These are phyloP conservation scores for Brachyopa scutellaris DNA, from an alignment of 2,888 invertebrate species.

Conservation along the genomic window DNA sequence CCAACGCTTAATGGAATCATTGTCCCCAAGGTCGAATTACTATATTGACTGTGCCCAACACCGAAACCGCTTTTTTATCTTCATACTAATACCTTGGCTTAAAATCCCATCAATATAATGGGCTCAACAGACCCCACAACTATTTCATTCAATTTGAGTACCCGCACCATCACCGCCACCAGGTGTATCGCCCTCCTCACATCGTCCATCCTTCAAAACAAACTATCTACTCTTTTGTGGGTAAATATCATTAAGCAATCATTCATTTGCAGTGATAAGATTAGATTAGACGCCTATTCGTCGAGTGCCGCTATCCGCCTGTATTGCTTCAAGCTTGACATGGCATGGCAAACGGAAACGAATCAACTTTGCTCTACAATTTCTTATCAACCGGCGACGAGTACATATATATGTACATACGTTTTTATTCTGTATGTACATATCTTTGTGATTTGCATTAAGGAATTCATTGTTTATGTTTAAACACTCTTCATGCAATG, in stretches of 20 bases:
- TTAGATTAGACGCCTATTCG: conserved; percentile 56
- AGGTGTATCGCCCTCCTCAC: conserved; percentile 20
- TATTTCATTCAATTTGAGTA: conserved; percentile 38
- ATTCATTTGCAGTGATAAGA: conserved; percentile 61
- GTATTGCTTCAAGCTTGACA: conserved; percentile 24
- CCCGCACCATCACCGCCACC: conserved; percentile 6
- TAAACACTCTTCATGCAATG: conserved; percentile 29
- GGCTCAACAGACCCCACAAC: neutral
- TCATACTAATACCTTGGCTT: conserved; percentile 10
- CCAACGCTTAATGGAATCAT: neutral
- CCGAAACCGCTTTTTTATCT: neutral
- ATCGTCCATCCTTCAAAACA: neutral
- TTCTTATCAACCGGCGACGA: conserved; percentile 55
- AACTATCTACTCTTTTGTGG: conserved; percentile 32
- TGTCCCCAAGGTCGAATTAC: too few relatives aligned
- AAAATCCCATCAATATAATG: conserved; percentile 32
- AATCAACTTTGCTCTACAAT: conserved; percentile 41
- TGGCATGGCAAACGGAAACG: conserved; percentile 62
- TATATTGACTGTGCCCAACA: too few relatives aligned
- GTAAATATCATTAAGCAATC: conserved; percentile 58
- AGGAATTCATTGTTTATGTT: conserved; percentile 33
- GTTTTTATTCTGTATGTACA: neutral
- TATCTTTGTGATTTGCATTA: conserved; percentile 34
- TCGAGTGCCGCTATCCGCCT: conserved; percentile 46
- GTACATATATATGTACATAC: neutral